Evolutionary conservation across 2,888 invertebrate species (phyloP), one percentile per base, ranked within the genome.

Genomic region (Zelleria hepariella): DNA sequence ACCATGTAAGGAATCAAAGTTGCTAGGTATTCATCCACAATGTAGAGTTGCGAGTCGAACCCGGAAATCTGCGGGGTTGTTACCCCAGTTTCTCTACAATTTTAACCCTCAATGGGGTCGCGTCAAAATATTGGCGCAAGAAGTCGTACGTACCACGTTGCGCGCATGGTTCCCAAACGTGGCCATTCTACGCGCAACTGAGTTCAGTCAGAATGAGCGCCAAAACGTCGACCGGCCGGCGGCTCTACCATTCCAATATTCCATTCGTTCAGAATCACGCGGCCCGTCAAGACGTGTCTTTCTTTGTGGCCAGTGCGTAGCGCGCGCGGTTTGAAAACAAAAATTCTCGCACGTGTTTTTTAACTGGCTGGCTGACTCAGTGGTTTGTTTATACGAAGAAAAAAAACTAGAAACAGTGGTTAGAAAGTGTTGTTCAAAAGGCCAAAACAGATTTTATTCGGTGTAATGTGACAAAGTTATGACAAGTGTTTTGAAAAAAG

Each of bases 401-500:
- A 42, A 2, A 32, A 25, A 24, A 49, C 10, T n/a, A 49, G 1
- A 21, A 51, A 51, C 51, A 6, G 51, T 51, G 55, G 55, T 24
- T 7, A 20, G 20, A 55, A 55, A 55, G 53, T 53, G 53, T 42
- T 42, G 32, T 42, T 53, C n/a, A 24, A 53, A 53, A n/a, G n/a
- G 32, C 32, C 21, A 55, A 55, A 55, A 42, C 18, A 5, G n/a
- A 20, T 69, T 74, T 51, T 51, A 51, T 51, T 42, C 32, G 7
- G 10, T 85, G 84, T 81, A 71, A 79, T 83, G 86, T 86, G 82
- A 74, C 69, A 66, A 42, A 42, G 70, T 64, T 75, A 87, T 88
- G 89, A 88, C 87, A 64, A 87, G 89, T 89, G 89, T 88, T 67
- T 78, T 88, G 67, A 89, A 89, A 73, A 88, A 87, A 72, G 80